Conservation (phyloP, 2,797 vertebrate genomes). For the Iguana delicatissima region DNA sequence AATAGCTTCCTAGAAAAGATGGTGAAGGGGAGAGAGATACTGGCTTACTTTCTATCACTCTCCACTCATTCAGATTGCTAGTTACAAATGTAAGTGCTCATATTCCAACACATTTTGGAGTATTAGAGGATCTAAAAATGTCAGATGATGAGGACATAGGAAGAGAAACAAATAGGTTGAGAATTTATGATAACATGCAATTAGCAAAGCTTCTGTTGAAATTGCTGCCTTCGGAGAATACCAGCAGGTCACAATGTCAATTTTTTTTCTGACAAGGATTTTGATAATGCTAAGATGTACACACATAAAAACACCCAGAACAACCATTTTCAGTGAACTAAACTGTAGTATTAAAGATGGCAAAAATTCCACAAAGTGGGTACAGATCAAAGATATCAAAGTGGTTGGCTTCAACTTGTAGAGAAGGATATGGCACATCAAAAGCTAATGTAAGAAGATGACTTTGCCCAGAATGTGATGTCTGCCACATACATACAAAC, state of each 20-base stretch:
- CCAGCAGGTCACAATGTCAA: slow-evolving; percentile 15
- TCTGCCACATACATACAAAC: slow-evolving; percentile 1
- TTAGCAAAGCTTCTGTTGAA: slow-evolving; percentile 52
- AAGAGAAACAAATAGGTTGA: slow-evolving; percentile 45
- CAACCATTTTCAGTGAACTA: slow-evolving; percentile 7
- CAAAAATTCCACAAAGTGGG: slow-evolving; percentile 19
- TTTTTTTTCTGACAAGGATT: slow-evolving; percentile 30
- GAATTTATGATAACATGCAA: slow-evolving; percentile 48
- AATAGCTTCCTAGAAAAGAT: no score
- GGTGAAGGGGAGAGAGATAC: neutral
- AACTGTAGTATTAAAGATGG: slow-evolving; percentile 22
- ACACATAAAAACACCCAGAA: neutral
- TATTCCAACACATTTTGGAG: neutral
- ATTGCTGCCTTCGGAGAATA: slow-evolving; percentile 46
- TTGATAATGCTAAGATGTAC: slow-evolving; percentile 29
- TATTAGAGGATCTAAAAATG: slow-evolving; percentile 26
- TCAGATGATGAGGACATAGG: neutral
- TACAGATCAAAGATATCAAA: slow-evolving; percentile 21
- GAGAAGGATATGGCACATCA: slow-evolving; percentile 22
- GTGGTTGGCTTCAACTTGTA: slow-evolving; percentile 20
- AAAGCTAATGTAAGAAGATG: slow-evolving; percentile 7
- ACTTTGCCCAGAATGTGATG: slow-evolving; percentile 21
- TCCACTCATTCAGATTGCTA: no score
- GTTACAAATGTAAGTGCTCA: no score
- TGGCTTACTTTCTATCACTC: no score